These are phyloP conservation scores for Thereva nobilitata DNA, from an alignment of 2,888 invertebrate species.

Conservation along the genomic window DNA sequence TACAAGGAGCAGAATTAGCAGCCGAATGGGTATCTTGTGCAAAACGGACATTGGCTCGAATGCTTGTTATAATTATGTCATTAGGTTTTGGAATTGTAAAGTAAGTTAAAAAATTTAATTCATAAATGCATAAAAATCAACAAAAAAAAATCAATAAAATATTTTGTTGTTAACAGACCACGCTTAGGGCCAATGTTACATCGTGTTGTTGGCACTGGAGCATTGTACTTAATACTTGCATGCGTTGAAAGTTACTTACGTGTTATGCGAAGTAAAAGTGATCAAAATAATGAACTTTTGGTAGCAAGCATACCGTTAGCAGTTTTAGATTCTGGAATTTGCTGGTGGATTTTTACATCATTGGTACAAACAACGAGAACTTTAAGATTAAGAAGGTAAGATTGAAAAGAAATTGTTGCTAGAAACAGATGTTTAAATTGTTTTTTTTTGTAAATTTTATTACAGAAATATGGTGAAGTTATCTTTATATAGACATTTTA, in stretches of 20 bases:
- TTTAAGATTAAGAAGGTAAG: slow-evolving; percentile 74
- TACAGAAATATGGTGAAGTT: slow-evolving; percentile 87
- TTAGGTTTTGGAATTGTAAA: slow-evolving; percentile 96
- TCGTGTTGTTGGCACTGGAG: slow-evolving; percentile 82
- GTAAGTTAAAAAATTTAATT: slow-evolving; percentile 60
- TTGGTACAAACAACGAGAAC: slow-evolving; percentile 89
- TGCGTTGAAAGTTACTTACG: slow-evolving; percentile 86
- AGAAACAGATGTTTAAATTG: not conserved
- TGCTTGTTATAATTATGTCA: slow-evolving; percentile 93
- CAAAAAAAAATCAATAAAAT: slow-evolving; percentile 8
- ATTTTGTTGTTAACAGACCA: slow-evolving; percentile 63
- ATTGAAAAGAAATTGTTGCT: not conserved
- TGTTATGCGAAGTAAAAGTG: slow-evolving; percentile 67
- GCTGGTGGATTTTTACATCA: slow-evolving; percentile 92
- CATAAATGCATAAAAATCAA: slow-evolving; percentile 12
- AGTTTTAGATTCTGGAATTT: slow-evolving; percentile 82
- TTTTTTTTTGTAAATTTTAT: slow-evolving; percentile 14
- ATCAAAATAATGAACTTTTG: slow-evolving; percentile 66
- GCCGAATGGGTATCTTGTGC: slow-evolving; percentile 92
- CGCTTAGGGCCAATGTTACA: slow-evolving; percentile 87
- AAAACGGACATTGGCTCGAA: slow-evolving; percentile 87
- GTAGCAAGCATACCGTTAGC: slow-evolving; percentile 86
- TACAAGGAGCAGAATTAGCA: slow-evolving; percentile 74
- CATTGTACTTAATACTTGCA: slow-evolving; percentile 80
- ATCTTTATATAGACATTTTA: slow-evolving; percentile 88